Base-by-base conservation (phyloP, 2,888 invertebrate genomes). In the Danaus chrysippus region DNA sequence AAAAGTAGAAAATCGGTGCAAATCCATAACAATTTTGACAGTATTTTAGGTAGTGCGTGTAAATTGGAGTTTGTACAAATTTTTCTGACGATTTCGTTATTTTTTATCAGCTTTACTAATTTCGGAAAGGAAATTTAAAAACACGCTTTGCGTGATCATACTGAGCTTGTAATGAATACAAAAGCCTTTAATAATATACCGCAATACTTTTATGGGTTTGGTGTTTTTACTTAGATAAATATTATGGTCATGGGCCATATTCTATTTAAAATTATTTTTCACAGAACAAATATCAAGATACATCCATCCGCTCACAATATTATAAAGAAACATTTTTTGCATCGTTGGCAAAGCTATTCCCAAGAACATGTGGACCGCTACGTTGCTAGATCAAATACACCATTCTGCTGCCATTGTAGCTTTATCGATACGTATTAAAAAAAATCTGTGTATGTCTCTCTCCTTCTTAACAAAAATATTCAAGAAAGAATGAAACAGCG, bases 351-450 rank as follows among this genome's bases (percentile, higher is more conserved):
- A 85, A 83, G 87, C 85, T 76, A 86, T 90, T 89, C 88, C 85
- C 86, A 83, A 83, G 87, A 91, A 86, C 89, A 90, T 88, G 85
- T 89, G 90, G 85, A 86, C 84, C 86, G 88, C 89, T 88, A 87
- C 86, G 87, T 86, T 82, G 86, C 84, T 86, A 87, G 90, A 86
- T 89, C 87, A 90, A 89, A 90, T 84, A 89, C 86, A 86, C 87
- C 86, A 87, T 89, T 86, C 87, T 86, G 85, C 83, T 83, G 81
- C 81, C 83, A 88, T 87, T 91, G 88, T 88, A 86, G 81, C 80
- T 83, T 83, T 86, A 87, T 84, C 85, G 84, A 83, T 84, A 81
- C 83, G 82, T 80, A 76, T 71, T 68, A 76, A 84, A 87, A 86
- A 85, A 87, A 84, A 75, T 67, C 65, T 78, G 73, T 78, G 69